These are phyloP conservation scores for Lepidurus packardi DNA, from an alignment of 1,140 invertebrate species.

Conservation along the genomic window DNA sequence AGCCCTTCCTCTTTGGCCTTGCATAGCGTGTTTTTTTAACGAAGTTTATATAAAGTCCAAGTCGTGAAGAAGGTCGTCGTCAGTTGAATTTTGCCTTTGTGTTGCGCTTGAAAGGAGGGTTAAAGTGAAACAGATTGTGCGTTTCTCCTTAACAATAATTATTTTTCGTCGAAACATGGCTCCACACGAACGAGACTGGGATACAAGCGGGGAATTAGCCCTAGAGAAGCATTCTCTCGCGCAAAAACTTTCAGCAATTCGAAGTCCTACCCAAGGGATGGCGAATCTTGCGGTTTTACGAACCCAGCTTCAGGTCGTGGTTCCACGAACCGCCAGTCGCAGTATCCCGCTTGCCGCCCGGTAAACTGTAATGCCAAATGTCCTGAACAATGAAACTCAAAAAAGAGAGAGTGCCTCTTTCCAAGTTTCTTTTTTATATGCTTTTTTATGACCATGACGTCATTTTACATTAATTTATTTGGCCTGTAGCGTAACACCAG, in stretches of 20 bases:
- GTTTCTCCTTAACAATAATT: background rate
- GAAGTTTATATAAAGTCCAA: background rate
- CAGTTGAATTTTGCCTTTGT: background rate
- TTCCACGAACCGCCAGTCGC: background rate
- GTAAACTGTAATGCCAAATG: background rate
- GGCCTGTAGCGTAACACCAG: no score
- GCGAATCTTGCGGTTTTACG: background rate
- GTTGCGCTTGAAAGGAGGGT: background rate
- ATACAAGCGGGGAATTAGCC: background rate
- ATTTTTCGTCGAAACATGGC: background rate
- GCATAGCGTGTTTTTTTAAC: background rate
- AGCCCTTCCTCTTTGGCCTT: background rate
- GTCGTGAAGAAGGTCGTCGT: background rate
- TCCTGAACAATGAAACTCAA: background rate
- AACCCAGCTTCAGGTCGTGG: background rate
- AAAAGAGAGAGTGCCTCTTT: background rate
- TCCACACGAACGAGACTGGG: background rate
- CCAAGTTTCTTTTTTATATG: no score
- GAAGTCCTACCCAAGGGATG: background rate
- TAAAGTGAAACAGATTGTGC: background rate
- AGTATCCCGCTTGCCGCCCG: background rate
- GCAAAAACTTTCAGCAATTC: background rate
- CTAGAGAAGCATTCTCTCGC: background rate
- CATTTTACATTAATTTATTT: no score
- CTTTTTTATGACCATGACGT: no score